phyloP scores from a whole-genome alignment of 2,888 invertebrate genomes.

The Perithous albicinctus region DNA sequence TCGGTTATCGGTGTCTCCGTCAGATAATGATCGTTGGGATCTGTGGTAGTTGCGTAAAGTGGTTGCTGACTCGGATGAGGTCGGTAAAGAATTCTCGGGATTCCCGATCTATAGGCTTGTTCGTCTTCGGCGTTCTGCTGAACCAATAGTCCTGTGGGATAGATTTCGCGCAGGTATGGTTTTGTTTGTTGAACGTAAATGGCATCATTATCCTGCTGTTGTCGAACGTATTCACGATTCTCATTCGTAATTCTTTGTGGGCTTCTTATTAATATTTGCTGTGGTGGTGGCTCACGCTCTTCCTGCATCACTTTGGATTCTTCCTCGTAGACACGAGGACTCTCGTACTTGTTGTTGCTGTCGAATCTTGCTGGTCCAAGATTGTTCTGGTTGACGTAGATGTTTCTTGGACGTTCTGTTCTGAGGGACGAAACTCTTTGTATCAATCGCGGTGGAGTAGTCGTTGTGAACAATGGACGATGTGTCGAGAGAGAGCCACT shows the following conservation, averaged over 20 bases:
- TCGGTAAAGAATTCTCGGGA: slow-evolving; percentile 77
- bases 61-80: slow-evolving; percentile 75
- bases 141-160: slow-evolving; percentile 76
- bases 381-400: slow-evolving; percentile 76
- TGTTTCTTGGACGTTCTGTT: slow-evolving; percentile 76
- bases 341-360: slow-evolving; percentile 74
- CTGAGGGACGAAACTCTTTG: slow-evolving; percentile 78
- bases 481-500: slow-evolving; percentile 87
- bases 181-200: slow-evolving; percentile 78
- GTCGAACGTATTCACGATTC: slow-evolving; percentile 77
- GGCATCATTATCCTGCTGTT: slow-evolving; percentile 75
- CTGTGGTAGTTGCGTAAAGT: slow-evolving; percentile 75
- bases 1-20: slow-evolving; percentile 78
- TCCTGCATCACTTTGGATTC: slow-evolving; percentile 76
- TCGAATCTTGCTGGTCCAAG: slow-evolving; percentile 79
- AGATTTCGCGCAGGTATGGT: slow-evolving; percentile 76
- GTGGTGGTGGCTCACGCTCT: slow-evolving; percentile 76
- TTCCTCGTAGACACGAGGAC: slow-evolving; percentile 74
- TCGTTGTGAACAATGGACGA: slow-evolving; percentile 89
- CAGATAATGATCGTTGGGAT: slow-evolving; percentile 79
- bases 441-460: slow-evolving; percentile 87
- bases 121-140: slow-evolving; percentile 76
- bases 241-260: slow-evolving; percentile 70
- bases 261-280: slow-evolving; percentile 76
- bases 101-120: slow-evolving; percentile 72